phyloP scores from a whole-genome alignment of 37 sponge, comb jelly and placozoan genomes.

The Lycopodina hypogea region DNA sequence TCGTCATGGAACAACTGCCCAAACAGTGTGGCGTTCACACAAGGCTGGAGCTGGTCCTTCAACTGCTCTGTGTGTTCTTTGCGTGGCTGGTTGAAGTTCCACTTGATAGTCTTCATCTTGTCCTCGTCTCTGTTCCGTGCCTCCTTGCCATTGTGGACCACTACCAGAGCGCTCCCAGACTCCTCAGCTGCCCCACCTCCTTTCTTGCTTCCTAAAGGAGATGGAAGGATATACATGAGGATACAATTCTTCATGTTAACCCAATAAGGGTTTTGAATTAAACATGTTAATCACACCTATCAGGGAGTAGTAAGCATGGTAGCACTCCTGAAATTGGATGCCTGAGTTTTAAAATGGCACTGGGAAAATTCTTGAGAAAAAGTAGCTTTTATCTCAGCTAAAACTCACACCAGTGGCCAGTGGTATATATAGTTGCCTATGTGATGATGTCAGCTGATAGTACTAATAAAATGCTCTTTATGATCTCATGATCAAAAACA shows the following conservation, averaged over 20 bases:
- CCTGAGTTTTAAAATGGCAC: too few relatives aligned
- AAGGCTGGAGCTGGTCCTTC: constrained; percentile 82
- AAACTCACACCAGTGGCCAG: too few relatives aligned
- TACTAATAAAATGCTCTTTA: too few relatives aligned
- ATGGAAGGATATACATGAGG: neutral
- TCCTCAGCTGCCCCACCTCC: constrained; percentile 8
- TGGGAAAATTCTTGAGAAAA: too few relatives aligned
- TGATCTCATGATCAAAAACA: too few relatives aligned
- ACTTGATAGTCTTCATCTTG: constrained; percentile 75
- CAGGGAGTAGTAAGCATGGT: too few relatives aligned
- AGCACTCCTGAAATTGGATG: too few relatives aligned
- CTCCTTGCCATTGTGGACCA: constrained; percentile 57
- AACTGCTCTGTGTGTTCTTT: constrained; percentile 88
- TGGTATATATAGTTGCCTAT: too few relatives aligned
- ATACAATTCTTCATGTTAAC: neutral
- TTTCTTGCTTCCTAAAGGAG: constrained; percentile 8
- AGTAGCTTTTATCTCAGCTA: too few relatives aligned
- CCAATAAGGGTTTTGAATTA: too few relatives aligned
- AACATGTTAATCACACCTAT: too few relatives aligned
- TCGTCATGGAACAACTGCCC: constrained; percentile 83
- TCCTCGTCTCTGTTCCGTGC: constrained; percentile 72
- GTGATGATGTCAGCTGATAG: too few relatives aligned
- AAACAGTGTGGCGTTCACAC: constrained; percentile 61
- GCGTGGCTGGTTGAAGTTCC: constrained; percentile 83
- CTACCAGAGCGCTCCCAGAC: constrained; percentile 27